Evolutionary conservation across 1,140 invertebrate genomes (phyloP).

Genomic region (Alviniconcha marisindica): DNA sequence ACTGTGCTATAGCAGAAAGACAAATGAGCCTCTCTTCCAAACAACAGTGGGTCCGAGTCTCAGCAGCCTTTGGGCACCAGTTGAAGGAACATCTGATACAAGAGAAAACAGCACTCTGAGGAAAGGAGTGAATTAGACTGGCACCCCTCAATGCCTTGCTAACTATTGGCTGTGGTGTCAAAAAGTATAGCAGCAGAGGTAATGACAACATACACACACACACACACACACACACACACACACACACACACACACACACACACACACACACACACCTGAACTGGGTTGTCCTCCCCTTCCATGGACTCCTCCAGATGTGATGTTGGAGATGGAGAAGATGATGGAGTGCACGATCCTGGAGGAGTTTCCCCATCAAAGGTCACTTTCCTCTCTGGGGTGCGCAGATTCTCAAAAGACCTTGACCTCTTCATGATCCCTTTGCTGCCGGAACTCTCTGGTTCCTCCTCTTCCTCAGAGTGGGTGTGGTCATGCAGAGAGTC

Average conservation of each 20-base stretch:
- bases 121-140: too few species aligned
- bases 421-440: constrained; percentile 43
- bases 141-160: too few species aligned
- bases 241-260: background rate
- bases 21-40: too few species aligned
- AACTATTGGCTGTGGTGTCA: too few species aligned
- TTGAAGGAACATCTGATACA: too few species aligned
- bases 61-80: too few species aligned
- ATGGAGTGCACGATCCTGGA: constrained; percentile 13
- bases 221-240: background rate
- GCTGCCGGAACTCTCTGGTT: background rate
- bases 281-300: background rate
- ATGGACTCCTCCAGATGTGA: background rate
- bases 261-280: background rate
- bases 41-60: too few species aligned
- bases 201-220: background rate
- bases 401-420: constrained; percentile 44
- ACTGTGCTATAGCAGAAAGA: too few species aligned
- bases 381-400: constrained; percentile 41
- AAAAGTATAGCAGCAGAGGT: too few species aligned
- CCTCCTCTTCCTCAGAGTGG: background rate
- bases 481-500: background rate
- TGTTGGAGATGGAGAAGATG: background rate
- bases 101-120: too few species aligned
- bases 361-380: constrained; percentile 33